A percentile compares a stretch with the other conserved stretches of the same genome.
These are phyloP conservation scores for Apis dorsata DNA, from an alignment of 1,140 invertebrate genomes.

Conservation along the genomic window DNA sequence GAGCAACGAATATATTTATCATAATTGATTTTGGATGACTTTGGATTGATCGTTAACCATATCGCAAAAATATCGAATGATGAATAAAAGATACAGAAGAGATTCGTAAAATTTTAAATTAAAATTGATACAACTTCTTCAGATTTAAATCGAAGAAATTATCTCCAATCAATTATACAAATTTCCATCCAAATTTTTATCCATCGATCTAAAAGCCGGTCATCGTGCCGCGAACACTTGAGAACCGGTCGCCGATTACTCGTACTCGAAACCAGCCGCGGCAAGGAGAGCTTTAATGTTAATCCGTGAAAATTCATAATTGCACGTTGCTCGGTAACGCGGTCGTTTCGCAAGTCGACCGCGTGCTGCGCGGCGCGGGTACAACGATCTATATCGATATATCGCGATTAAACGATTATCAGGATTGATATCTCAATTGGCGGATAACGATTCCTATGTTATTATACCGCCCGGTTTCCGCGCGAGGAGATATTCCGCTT, in stretches of 20 bases:
- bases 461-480: constrained; percentile 49
- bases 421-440: constrained; percentile 68
- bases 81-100: too few relatives aligned
- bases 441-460: constrained; percentile 57
- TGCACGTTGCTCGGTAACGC: constrained; percentile 51
- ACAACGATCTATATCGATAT: constrained; percentile 57
- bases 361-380: constrained; percentile 27
- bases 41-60: too few relatives aligned
- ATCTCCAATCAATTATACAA: too few relatives aligned
- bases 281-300: constrained; percentile 54
- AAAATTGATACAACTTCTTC: too few relatives aligned
- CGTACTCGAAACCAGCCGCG: background rate
- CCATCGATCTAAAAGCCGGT: background rate
- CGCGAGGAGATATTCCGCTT: constrained; percentile 24
- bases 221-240: background rate
- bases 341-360: constrained; percentile 46
- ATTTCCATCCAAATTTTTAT: background rate
- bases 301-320: constrained; percentile 66
- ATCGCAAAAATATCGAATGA: too few relatives aligned
- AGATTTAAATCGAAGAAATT: too few relatives aligned
- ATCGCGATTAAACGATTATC: constrained; percentile 63
- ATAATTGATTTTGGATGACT: too few relatives aligned
- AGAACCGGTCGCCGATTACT: constrained; percentile 17
- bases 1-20: too few relatives aligned
- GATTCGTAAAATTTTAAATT: too few relatives aligned